Conservation (phyloP, 2,797 vertebrate genomes). For the Darevskia nairensis region DNA sequence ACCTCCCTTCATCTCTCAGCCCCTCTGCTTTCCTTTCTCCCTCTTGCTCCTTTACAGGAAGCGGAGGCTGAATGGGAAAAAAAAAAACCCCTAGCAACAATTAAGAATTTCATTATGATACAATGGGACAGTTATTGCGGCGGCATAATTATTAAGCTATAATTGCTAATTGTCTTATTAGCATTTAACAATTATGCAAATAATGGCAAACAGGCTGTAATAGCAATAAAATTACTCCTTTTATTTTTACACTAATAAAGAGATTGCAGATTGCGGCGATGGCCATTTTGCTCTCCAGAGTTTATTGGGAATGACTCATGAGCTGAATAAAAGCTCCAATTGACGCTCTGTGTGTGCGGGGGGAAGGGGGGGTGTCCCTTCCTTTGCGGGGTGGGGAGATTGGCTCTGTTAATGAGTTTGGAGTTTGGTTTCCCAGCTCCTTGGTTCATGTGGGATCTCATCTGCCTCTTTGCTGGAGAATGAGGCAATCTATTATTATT, state of each 20-base stretch:
- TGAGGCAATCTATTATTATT: background rate
- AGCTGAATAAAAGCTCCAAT: background rate
- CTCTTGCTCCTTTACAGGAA: conserved; percentile 13
- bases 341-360: background rate
- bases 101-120: conserved; percentile 75
- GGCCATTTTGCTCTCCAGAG: conserved; percentile 28
- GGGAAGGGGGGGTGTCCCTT: too few relatives aligned
- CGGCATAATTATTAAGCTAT: conserved; percentile 74
- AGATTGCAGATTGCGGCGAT: conserved; percentile 33
- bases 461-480: too few relatives aligned
- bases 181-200: conserved; percentile 77
- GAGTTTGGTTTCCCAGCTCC: background rate
- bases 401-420: background rate
- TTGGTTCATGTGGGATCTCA: background rate
- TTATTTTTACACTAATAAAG: conserved; percentile 37
- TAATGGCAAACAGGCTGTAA: conserved; percentile 71
- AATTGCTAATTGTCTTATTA: conserved; percentile 77
- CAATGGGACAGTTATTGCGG: conserved; percentile 62
- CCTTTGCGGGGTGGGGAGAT: background rate
- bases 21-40: background rate
- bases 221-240: conserved; percentile 60
- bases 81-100: conserved; percentile 70
- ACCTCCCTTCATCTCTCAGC: conserved; percentile 16
- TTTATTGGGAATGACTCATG: conserved; percentile 13
- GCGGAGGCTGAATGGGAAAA: background rate